phyloP scores from a whole-genome alignment of 2,888 invertebrate species.

The Camponotus fellah region DNA sequence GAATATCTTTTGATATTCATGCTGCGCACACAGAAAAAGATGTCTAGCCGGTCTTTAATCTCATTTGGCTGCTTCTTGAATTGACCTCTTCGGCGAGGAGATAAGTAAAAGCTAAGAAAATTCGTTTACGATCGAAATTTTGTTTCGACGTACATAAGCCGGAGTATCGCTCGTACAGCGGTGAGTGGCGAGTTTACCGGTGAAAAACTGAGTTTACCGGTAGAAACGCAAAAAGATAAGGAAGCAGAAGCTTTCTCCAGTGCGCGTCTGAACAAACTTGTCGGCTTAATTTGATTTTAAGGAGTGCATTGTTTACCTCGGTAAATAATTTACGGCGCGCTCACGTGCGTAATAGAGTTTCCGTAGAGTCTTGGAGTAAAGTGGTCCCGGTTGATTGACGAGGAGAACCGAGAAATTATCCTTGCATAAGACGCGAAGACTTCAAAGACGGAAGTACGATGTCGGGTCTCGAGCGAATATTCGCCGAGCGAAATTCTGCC shows the following conservation, averaged over 20 bases:
- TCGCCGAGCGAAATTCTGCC: conserved; percentile 66
- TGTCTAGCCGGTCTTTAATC: conserved; percentile 31
- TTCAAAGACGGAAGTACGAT: conserved; percentile 64
- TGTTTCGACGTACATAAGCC: conserved; percentile 19
- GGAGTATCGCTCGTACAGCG: background rate
- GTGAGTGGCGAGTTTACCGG: conserved; percentile 41
- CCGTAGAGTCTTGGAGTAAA: conserved; percentile 63
- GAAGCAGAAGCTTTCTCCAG: conserved; percentile 27
- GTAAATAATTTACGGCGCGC: conserved; percentile 73
- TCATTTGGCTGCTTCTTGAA: conserved; percentile 14
- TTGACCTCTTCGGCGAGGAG: conserved; percentile 30
- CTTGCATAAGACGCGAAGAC: conserved; percentile 56
- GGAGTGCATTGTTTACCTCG: conserved; percentile 43
- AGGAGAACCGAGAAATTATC: conserved; percentile 65
- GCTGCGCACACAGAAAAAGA: background rate
- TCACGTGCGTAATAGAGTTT: conserved; percentile 73
- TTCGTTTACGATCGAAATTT: conserved; percentile 51
- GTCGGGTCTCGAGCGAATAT: conserved; percentile 52
- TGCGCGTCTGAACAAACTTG: conserved; percentile 41
- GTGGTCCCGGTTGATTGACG: conserved; percentile 65
- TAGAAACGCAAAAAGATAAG: conserved; percentile 7
- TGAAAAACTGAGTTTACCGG: conserved; percentile 36
- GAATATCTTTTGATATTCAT: background rate
- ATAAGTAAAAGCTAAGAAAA: conserved; percentile 43
- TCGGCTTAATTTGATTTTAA: conserved; percentile 67